A percentile compares a stretch with the other conserved stretches of the same genome.
phyloP scores from a whole-genome alignment of 37 sponge, comb jelly and placozoan species.

The Diacarnus erythraeanus region DNA sequence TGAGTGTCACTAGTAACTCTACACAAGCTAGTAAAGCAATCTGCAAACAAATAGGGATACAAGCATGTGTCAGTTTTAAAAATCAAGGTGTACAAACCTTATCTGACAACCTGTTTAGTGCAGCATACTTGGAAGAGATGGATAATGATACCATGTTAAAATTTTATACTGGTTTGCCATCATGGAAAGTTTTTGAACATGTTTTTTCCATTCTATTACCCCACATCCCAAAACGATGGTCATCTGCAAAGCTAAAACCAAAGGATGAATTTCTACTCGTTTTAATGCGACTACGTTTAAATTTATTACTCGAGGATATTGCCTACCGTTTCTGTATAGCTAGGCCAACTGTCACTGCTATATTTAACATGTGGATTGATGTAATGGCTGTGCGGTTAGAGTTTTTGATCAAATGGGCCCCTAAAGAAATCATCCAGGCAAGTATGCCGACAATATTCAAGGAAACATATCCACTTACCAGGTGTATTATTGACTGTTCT shows the following conservation, averaged over 20 bases:
- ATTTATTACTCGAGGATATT: too few species aligned
- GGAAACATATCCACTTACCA: not conserved
- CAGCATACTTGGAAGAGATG: not conserved
- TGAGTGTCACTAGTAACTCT: not conserved
- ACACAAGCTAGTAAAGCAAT: not conserved
- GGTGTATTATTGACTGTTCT: too few species aligned
- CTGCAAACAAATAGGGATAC: not conserved
- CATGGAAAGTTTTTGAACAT: slow-evolving; percentile 4
- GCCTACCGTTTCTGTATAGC: not conserved
- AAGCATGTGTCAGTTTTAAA: not conserved
- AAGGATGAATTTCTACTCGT: slow-evolving; percentile 11
- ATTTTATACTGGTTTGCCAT: slow-evolving; percentile 22
- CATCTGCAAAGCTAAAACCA: not conserved
- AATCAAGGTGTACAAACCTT: not conserved
- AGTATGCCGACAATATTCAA: slow-evolving; percentile 33
- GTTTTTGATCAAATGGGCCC: slow-evolving; percentile 32
- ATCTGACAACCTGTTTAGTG: not conserved
- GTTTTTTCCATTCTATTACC: not conserved
- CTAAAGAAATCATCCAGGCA: not conserved
- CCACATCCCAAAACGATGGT: not conserved
- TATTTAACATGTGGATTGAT: not conserved
- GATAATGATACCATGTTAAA: too few species aligned
- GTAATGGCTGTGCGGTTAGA: not conserved
- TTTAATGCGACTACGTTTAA: slow-evolving; percentile 4
- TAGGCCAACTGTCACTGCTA: not conserved